Conservation (phyloP, 1,140 invertebrate species). For the Planococcus citri region DNA sequence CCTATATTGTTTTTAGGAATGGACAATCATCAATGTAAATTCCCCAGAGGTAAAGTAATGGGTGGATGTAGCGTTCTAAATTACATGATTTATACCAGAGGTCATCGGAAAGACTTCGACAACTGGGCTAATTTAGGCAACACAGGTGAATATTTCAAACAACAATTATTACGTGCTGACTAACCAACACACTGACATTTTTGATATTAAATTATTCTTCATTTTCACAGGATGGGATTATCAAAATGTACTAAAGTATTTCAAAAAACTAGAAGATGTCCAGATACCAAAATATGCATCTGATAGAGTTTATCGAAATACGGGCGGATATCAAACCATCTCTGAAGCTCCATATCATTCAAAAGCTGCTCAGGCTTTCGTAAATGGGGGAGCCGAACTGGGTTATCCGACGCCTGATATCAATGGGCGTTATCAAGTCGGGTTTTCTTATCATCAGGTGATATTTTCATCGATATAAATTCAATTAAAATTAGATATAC, state of each 20-base stretch:
- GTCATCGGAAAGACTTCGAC: constrained; percentile 60
- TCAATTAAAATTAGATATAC: constrained; percentile 32
- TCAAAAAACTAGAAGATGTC: constrained; percentile 62
- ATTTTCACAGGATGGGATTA: constrained; percentile 57
- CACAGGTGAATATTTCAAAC: constrained; percentile 30
- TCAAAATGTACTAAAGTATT: constrained; percentile 66
- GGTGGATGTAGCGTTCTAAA: constrained; percentile 38
- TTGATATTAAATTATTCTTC: not conserved
- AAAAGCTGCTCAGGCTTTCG: constrained; percentile 35
- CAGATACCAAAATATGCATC: constrained; percentile 41
- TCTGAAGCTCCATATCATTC: constrained; percentile 32
- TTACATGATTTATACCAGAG: constrained; percentile 75
- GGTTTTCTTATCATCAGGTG: constrained; percentile 40
- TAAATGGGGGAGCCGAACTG: constrained; percentile 37
- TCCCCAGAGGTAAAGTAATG: constrained; percentile 28
- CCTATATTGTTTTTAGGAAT: constrained; percentile 24
- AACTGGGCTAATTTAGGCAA: constrained; percentile 52
- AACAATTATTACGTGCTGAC: constrained; percentile 28
- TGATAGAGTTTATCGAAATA: constrained; percentile 40
- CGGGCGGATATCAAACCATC: constrained; percentile 33
- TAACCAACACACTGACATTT: not conserved
- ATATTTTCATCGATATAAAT: constrained; percentile 11
- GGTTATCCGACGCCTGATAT: constrained; percentile 41
- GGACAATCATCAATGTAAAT: constrained; percentile 26
- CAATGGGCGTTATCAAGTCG: constrained; percentile 39